Base-by-base conservation (phyloP, 2,888 invertebrate species). In the Dorcus parallelipipedus region DNA sequence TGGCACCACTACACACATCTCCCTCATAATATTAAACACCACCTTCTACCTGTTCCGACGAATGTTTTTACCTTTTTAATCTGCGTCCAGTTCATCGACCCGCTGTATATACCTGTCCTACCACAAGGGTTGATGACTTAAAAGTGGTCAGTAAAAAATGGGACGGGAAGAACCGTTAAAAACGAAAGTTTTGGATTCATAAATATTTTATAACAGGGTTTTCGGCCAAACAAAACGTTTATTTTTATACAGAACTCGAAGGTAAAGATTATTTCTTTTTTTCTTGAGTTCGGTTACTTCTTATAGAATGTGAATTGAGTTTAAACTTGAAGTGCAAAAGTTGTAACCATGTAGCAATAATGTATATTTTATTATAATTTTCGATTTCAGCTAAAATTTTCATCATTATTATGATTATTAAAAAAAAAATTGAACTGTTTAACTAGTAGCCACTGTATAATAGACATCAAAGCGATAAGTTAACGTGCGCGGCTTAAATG, bases 91-190 rank as follows among this genome's bases (percentile, higher is more conserved):
- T 65, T 65, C 67, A 62, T 63, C 67, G 67, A 65, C 67, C 67
- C 61, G 59, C 53, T 49, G 40, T 33, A 49, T 58, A 58, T 65
- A 65, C 65, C 65, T 64, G 67, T 64, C 67, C 67, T 67, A 67
- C 67, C 67, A 56, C 67, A 67, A 67, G 67, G 67, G 67, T 67
- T 67, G 67, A 64, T 65, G 67, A 67, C 67, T 65, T 64, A 54
- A 61, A 63, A 59, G 49, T 60, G 66, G 65, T 66, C 62, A 66
- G 66, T 65, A 54, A 61, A 45, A 45, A 45, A 45, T 20, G 41
- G 9, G 45, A 17, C 45, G 45, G 45, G 45, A 45, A 45, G 45
- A 23, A 49, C 49, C 49, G 49, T 49, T 49, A 49, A 49, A 49
- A 49, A 49, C 42, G 42, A 42, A 42, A 42, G 42, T 42, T 42